These are phyloP conservation scores for Mohoua ochrocephala DNA, from an alignment of 2,113 vertebrate genomes.

Conservation along the genomic window DNA sequence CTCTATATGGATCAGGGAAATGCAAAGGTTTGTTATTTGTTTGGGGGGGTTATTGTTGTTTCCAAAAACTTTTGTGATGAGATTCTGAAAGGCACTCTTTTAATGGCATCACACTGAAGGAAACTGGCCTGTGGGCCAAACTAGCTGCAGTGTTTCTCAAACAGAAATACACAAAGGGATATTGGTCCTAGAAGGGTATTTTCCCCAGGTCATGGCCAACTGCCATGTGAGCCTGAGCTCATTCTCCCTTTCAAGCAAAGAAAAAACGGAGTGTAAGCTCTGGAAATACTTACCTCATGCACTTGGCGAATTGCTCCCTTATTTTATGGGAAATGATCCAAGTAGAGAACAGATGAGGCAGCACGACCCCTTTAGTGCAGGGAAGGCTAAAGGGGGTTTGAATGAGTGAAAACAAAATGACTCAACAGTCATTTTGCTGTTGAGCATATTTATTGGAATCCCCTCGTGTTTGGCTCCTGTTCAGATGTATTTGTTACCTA, in stretches of 20 bases:
- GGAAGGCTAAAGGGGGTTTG: neutral
- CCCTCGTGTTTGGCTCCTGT: constrained; percentile 36
- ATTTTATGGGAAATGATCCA: constrained; percentile 84
- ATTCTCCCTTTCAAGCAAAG: constrained; percentile 33
- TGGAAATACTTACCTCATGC: constrained; percentile 78
- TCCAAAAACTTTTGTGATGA: neutral
- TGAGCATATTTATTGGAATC: constrained; percentile 24
- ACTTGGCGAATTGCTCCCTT: constrained; percentile 71
- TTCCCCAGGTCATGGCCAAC: constrained; percentile 14
- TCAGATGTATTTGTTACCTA: constrained; percentile 57
- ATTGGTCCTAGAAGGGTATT: constrained; percentile 20
- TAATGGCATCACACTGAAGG: neutral
- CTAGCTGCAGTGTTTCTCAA: constrained; percentile 1
- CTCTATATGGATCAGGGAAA: neutral
- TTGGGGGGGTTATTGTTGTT: neutral
- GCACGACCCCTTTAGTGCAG: constrained; percentile 54
- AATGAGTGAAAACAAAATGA: constrained; percentile 56
- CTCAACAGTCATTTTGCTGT: constrained; percentile 55
- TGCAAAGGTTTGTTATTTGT: neutral
- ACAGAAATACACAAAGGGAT: constrained; percentile 2
- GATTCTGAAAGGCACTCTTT: neutral
- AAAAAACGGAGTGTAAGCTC: constrained; percentile 54
- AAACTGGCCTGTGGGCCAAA: neutral
- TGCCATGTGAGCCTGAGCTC: neutral
- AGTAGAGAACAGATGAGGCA: constrained; percentile 66